Evolutionary conservation across 2,113 vertebrate genomes (phyloP), one percentile per base, ranked within the genome.

Genomic region (Macquaria ambigua): DNA sequence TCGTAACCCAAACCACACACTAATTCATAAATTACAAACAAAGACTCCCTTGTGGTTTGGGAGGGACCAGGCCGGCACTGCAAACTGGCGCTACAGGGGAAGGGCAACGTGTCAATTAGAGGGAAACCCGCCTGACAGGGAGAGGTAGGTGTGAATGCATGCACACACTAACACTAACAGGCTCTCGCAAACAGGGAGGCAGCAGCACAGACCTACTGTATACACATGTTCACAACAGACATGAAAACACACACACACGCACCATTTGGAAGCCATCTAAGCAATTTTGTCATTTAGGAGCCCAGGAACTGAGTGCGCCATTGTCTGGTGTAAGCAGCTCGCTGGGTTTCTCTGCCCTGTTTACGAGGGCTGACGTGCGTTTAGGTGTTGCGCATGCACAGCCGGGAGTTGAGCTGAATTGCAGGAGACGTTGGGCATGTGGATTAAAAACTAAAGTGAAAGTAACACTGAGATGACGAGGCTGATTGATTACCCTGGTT

Each of bases 21-120:
- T 94, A 94, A 94, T 93, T 92, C 87, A 94, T 88, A 90, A 93
- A 92, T 92, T 82, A 91, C 88, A 86, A 93, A 93, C 91, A 94
- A 93, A 92, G 90, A 85, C 81, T 90, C 90, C 83, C 92, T 93
- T 94, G 95, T 94, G 93, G 92, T 93, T 91, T 87, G 89, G 87
- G 89, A 93, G 84, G 89, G 87, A 85, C 84, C 21, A 39, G 72
- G 75, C 64, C 50, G 66, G 61, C 77, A 48, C 84, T 89, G 77
- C 70, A 23, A 76, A 84, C 84, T 48, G 82, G 76, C 48, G 52
- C 80, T 79, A 71, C 62, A 23, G 80, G 74, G 74, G 74, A 87
- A 79, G 56, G 43, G 70, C 64, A 25, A 41, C 4, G 46, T 50
- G 67, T 90, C 89, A 82, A 80, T 83, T 82, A 79, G 71, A 83